Base-by-base conservation (phyloP, 2,888 invertebrate genomes). In the Ormyrus labotus region DNA sequence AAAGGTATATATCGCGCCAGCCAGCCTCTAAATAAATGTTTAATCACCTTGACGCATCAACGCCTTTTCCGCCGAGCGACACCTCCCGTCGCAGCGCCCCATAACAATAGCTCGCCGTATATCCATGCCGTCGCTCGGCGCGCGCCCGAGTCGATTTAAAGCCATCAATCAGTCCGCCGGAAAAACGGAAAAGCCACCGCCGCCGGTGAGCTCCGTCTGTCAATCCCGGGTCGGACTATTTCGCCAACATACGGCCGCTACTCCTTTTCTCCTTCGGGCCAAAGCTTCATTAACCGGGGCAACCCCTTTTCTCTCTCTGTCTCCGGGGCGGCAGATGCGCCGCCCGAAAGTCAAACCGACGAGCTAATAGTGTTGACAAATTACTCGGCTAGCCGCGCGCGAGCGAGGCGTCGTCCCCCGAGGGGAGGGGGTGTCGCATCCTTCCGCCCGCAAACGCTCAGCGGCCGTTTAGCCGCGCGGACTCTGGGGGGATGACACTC, bases 281-380 rank as follows among this genome's bases (percentile, higher is more conserved):
- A 83, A 85, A 82, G 80, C 84, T 88, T 89, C 88, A 89, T 90
- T 89, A 88, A 88, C 88, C 87, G 34, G 34, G 34, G 34, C 34
- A 88, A 75, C 88, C 90, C 90, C 88, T 90, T 90, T 90, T 87
- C 83, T 34, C 84, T 82, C 19, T 19, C 19, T 34, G 0, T 34
- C 34, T 34, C 34, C n/a, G 34, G 8, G 48, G 83, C 78, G 89
- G 89, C 90, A 91, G 90, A 90, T 90, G 90, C 88, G 89, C 85
- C 83, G 86, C 60, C 58, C 10, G 11, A 67, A 19, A 34, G 61
- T 50, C 51, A 80, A 10, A 9, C 55, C 13, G 73, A 9, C 82
- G 81, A 81, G 81, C 87, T 90, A 90, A 90, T 90, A 86, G 90
- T 89, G 90, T 90, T 90, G 90, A 91, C 90, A 90, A 91, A 91